phyloP scores from a whole-genome alignment of 2,797 vertebrate genomes.

The Chelon labrosus region DNA sequence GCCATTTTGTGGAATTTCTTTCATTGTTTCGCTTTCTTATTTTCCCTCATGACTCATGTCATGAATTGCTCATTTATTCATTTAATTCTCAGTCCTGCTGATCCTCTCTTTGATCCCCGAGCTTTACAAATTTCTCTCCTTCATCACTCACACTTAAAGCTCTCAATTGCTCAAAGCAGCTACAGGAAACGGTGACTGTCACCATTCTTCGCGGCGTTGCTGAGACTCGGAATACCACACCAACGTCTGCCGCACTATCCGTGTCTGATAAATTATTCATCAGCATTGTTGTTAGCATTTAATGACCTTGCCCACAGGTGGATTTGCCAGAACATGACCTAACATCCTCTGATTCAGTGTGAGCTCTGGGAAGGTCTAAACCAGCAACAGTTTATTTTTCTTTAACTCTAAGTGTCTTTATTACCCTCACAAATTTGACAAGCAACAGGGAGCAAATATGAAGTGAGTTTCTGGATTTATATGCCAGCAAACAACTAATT shows the following conservation, averaged over 20 bases:
- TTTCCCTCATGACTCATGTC: conserved; percentile 24
- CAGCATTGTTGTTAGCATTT: conserved; percentile 15
- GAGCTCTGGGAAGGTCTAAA: too few species aligned
- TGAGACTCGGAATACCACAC: not conserved
- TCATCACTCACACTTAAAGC: conserved; percentile 7
- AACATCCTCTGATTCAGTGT: too few species aligned
- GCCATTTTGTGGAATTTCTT: conserved; percentile 30
- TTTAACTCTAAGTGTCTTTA: too few species aligned
- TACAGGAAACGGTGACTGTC: not conserved
- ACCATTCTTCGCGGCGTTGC: not conserved
- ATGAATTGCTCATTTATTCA: conserved; percentile 25
- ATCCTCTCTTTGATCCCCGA: conserved; percentile 11
- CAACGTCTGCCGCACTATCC: not conserved
- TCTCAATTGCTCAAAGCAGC: conserved; percentile 1
- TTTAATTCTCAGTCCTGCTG: conserved; percentile 20
- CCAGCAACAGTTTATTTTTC: too few species aligned
- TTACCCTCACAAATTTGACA: not conserved
- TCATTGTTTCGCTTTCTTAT: not conserved
- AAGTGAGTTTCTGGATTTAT: conserved; percentile 9
- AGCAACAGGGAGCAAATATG: not conserved
- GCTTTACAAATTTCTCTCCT: conserved; percentile 11
- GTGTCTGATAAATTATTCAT: conserved; percentile 8
- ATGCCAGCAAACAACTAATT: conserved; percentile 2
- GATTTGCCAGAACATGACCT: not conserved
- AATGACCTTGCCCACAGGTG: not conserved